Evolutionary conservation across 2,113 vertebrate genomes (phyloP).

Genomic region (Pluvianellus socialis): DNA sequence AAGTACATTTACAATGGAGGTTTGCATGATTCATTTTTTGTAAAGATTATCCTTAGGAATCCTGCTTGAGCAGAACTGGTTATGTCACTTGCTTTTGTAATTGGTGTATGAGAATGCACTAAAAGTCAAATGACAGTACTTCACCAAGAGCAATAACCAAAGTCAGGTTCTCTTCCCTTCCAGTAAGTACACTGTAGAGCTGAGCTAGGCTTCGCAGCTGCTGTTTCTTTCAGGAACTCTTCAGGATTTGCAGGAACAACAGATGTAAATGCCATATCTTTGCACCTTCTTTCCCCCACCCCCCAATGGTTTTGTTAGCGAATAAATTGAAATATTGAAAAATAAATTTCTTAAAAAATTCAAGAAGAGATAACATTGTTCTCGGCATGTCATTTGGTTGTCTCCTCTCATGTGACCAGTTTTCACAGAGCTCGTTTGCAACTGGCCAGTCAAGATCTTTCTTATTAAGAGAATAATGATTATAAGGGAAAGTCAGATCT

Average conservation of each 20-base stretch:
- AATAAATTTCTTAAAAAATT: not conserved
- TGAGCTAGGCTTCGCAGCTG: not conserved
- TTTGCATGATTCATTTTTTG: not conserved
- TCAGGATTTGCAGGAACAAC: not conserved
- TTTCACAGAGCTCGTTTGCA: not conserved
- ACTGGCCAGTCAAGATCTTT: not conserved
- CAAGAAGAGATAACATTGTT: not conserved
- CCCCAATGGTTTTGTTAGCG: not conserved
- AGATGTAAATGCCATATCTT: not conserved
- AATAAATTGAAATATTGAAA: not conserved
- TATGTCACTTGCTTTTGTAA: constrained; percentile 1
- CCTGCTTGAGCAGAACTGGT: constrained; percentile 2
- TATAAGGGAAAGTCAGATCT: not conserved
- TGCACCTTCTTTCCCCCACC: not conserved
- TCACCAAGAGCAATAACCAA: not conserved
- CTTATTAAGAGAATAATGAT: not conserved
- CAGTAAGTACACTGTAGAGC: not conserved
- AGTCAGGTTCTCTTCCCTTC: not conserved
- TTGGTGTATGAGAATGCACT: not conserved
- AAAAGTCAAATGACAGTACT: not conserved
- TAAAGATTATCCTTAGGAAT: constrained; percentile 1
- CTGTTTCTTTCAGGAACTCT: not conserved
- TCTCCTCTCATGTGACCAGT: not conserved
- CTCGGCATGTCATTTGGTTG: accelerated
- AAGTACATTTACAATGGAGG: not conserved